A percentile compares a stretch with the other conserved stretches of the same genome.
Evolutionary conservation across 2,113 vertebrate species (phyloP).

Genomic region (Andinoacara biseriatus): DNA sequence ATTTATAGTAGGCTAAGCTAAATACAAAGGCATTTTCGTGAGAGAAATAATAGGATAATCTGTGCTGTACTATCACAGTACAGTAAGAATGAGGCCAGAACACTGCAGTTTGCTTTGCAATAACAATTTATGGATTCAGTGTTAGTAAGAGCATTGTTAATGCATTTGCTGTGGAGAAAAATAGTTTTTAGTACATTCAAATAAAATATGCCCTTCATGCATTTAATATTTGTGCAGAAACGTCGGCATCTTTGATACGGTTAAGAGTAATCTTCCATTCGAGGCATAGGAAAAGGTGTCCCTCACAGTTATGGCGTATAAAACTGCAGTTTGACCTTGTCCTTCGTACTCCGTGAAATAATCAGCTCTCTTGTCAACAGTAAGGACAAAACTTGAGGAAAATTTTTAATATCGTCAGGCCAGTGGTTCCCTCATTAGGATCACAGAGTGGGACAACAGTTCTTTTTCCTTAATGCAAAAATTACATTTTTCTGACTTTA

Average conservation of each 20-base stretch:
- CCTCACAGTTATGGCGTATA: background rate
- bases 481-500: background rate
- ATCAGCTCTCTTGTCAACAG: constrained; percentile 5
- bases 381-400: background rate
- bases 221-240: background rate
- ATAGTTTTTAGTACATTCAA: background rate
- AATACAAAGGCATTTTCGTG: constrained; percentile 31
- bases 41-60: constrained; percentile 34
- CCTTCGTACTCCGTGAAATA: background rate
- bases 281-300: background rate
- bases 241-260: background rate
- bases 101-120: background rate
- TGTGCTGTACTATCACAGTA: background rate
- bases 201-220: background rate
- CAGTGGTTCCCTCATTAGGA: background rate
- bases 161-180: constrained; percentile 16
- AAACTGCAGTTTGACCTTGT: background rate
- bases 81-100: background rate
- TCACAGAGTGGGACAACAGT: background rate
- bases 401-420: background rate
- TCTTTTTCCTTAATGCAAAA: background rate
- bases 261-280: background rate
- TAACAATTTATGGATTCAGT: constrained; percentile 8
- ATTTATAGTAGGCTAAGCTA: constrained; percentile 27
- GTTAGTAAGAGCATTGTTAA: background rate